Evolutionary conservation across 2,113 vertebrate species (phyloP).

Genomic region (Dipodomys stephensi): DNA sequence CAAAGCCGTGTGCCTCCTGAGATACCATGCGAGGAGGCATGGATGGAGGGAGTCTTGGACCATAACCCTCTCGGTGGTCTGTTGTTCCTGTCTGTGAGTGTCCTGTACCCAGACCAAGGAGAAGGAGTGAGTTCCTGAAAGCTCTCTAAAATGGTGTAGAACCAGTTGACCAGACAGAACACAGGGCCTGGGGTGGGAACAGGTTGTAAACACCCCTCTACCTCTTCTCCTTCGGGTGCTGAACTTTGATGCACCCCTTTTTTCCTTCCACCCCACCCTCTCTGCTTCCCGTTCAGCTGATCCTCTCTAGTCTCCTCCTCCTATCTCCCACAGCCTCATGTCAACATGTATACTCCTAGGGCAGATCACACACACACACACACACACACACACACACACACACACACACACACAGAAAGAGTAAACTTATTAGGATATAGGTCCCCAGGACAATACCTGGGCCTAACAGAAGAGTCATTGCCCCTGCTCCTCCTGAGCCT

Average conservation of each 20-base stretch:
- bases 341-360: background rate
- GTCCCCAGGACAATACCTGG: too few species aligned
- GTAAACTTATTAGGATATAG: too few species aligned
- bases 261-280: background rate
- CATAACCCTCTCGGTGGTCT: accelerated
- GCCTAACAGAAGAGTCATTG: too few species aligned
- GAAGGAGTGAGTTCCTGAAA: background rate
- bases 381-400: too few species aligned
- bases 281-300: background rate
- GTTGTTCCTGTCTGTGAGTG: background rate
- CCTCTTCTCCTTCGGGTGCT: background rate
- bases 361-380: background rate
- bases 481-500: too few species aligned
- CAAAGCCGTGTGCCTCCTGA: background rate
- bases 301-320: background rate
- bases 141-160: background rate
- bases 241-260: background rate
- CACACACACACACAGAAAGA: too few species aligned
- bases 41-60: background rate
- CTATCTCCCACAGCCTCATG: background rate
- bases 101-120: background rate
- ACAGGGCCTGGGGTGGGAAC: too few species aligned
- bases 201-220: background rate
- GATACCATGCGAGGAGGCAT: background rate
- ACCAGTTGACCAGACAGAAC: too few species aligned